Conservation (phyloP, 2,888 invertebrate genomes). For the Dasypolia templi region DNA sequence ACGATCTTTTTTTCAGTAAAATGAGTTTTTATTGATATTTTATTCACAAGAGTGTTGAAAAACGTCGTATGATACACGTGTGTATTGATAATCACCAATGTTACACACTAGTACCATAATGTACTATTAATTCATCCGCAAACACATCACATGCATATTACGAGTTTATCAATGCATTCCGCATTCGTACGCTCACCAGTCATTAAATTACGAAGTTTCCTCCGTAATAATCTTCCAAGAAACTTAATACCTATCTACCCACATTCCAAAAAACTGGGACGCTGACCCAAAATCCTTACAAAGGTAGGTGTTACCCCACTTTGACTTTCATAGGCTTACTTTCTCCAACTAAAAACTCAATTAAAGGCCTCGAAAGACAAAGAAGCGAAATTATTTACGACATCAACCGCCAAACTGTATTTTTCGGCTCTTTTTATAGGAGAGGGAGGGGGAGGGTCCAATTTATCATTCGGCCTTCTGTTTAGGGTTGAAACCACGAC, state of each 20-base stretch:
- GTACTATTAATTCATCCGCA: neutral
- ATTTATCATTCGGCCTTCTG: conserved; percentile 63
- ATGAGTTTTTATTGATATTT: too few relatives aligned
- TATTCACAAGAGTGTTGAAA: too few relatives aligned
- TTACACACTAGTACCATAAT: too few relatives aligned
- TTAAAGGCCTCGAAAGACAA: conserved; percentile 56
- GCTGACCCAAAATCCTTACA: conserved; percentile 38
- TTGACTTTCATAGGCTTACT: conserved; percentile 34
- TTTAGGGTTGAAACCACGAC: conserved; percentile 53
- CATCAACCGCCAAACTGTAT: conserved; percentile 46
- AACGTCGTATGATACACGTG: too few relatives aligned
- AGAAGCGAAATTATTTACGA: conserved; percentile 57
- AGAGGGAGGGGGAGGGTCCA: conserved; percentile 21
- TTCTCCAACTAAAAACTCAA: conserved; percentile 59
- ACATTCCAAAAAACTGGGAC: neutral
- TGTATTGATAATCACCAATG: too few relatives aligned
- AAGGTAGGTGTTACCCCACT: conserved; percentile 15
- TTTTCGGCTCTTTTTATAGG: conserved; percentile 56
- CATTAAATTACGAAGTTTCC: conserved; percentile 13
- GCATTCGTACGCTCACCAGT: neutral
- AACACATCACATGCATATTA: neutral
- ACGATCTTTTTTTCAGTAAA: too few relatives aligned
- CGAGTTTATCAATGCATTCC: neutral
- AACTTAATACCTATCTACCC: conserved; percentile 3
- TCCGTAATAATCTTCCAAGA: conserved; percentile 3